phyloP scores from a whole-genome alignment of 2,888 invertebrate genomes.

The Drosophila peninsularis region DNA sequence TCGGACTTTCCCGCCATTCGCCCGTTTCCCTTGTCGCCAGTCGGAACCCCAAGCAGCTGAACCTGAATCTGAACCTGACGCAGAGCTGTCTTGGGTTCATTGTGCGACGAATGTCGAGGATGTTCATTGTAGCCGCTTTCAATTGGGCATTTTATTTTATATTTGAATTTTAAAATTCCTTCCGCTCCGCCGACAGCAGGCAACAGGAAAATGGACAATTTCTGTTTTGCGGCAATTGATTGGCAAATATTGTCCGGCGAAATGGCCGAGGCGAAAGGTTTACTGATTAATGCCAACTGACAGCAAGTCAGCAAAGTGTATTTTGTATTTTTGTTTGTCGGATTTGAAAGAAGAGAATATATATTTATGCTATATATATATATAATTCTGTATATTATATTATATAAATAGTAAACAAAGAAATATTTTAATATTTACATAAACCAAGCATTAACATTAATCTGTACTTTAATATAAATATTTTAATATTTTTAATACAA shows the following conservation, averaged over 20 bases:
- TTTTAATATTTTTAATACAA: too few species aligned
- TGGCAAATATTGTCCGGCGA: conserved; percentile 82
- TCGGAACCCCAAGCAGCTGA: conserved; percentile 22
- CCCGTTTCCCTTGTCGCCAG: not conserved
- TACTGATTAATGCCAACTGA: conserved; percentile 78
- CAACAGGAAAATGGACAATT: conserved; percentile 84
- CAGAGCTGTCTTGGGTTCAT: conserved; percentile 63
- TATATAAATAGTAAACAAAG: not conserved
- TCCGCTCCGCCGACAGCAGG: conserved; percentile 77
- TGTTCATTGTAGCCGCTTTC: conserved; percentile 81
- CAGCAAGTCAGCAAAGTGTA: conserved; percentile 52
- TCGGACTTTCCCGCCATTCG: conserved; percentile 26
- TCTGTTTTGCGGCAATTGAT: conserved; percentile 84
- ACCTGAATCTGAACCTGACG: conserved; percentile 39
- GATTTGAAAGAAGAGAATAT: too few species aligned
- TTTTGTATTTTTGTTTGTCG: conserved; percentile 6
- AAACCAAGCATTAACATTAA: not conserved
- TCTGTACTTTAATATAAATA: too few species aligned
- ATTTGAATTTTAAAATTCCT: conserved; percentile 83
- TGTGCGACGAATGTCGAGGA: conserved; percentile 56
- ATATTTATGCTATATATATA: not conserved
- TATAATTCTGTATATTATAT: not conserved
- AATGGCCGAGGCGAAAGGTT: conserved; percentile 62
- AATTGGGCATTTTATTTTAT: conserved; percentile 83
- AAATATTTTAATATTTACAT: not conserved